phyloP scores from a whole-genome alignment of 1,140 invertebrate species.

The Parapsyche elsis region DNA sequence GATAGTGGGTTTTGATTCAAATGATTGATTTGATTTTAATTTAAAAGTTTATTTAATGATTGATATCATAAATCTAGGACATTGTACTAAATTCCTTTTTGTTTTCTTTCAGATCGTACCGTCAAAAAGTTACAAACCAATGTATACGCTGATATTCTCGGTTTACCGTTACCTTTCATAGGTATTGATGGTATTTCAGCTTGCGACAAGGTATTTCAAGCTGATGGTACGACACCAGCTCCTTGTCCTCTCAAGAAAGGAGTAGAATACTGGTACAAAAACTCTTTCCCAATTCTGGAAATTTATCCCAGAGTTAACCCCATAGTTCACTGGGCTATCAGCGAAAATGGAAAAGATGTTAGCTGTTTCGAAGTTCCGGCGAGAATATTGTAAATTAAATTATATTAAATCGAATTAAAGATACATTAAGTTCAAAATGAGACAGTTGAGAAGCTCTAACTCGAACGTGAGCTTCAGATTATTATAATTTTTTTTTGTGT shows the following conservation, averaged over 20 bases:
- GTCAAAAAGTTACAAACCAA: conserved; percentile 65
- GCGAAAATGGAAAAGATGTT: conserved; percentile 63
- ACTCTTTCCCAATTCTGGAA: conserved; percentile 72
- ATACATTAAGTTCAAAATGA: not conserved
- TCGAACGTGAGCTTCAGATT: no score
- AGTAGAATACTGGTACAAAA: conserved; percentile 75
- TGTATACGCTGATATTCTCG: conserved; percentile 71
- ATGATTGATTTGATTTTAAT: no score
- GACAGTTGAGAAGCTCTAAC: not conserved
- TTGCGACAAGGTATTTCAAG: conserved; percentile 72
- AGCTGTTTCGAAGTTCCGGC: conserved; percentile 77
- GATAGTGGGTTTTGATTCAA: no score
- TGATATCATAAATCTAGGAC: not conserved
- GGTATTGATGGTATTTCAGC: conserved; percentile 79
- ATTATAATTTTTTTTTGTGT: no score
- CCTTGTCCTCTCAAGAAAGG: conserved; percentile 75
- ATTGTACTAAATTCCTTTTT: not conserved
- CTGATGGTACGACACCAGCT: conserved; percentile 67
- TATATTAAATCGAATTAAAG: not conserved
- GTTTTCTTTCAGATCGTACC: conserved; percentile 60
- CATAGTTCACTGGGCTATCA: conserved; percentile 73
- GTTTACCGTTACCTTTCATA: conserved; percentile 76
- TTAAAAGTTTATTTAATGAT: no score
- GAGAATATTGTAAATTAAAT: conserved; percentile 66
- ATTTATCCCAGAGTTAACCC: conserved; percentile 77